Conservation (phyloP, 2,888 invertebrate genomes). For the Agrochola macilenta region DNA sequence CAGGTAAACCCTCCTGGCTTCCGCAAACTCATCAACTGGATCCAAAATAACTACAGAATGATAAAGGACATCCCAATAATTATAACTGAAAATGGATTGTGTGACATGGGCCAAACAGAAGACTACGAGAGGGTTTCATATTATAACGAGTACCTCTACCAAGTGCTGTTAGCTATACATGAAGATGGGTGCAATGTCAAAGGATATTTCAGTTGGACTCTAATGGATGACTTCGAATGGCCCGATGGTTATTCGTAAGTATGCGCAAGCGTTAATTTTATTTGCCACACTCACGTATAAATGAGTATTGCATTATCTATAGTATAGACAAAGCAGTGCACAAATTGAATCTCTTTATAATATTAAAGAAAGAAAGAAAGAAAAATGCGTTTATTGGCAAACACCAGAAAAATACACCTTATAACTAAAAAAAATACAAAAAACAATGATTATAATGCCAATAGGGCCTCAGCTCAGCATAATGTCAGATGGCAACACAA, state of each 20-base stretch:
- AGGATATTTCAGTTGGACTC: conserved; percentile 82
- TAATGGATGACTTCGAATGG: conserved; percentile 70
- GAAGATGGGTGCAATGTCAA: conserved; percentile 76
- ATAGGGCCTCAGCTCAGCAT: no score
- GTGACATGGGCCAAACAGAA: conserved; percentile 78
- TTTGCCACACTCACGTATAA: neutral
- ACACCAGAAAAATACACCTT: no score
- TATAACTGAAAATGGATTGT: conserved; percentile 89
- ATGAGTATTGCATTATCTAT: neutral
- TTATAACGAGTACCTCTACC: conserved; percentile 78
- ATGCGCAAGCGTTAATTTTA: neutral
- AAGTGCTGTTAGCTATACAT: conserved; percentile 71
- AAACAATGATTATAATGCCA: no score
- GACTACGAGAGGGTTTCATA: conserved; percentile 84
- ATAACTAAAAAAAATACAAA: no score
- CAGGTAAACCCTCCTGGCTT: conserved; percentile 92
- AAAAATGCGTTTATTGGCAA: no score
- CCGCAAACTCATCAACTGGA: conserved; percentile 91
- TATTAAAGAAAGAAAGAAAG: no score
- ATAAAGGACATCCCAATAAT: conserved; percentile 85
- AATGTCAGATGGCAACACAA: no score
- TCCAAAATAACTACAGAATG: conserved; percentile 90
- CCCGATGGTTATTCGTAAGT: conserved; percentile 85
- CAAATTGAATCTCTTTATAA: no score
- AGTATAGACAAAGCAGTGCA: no score